Evolutionary conservation across 2,113 vertebrate genomes (phyloP), one percentile per base, ranked within the genome.

Genomic region (Catharus bicknelli): DNA sequence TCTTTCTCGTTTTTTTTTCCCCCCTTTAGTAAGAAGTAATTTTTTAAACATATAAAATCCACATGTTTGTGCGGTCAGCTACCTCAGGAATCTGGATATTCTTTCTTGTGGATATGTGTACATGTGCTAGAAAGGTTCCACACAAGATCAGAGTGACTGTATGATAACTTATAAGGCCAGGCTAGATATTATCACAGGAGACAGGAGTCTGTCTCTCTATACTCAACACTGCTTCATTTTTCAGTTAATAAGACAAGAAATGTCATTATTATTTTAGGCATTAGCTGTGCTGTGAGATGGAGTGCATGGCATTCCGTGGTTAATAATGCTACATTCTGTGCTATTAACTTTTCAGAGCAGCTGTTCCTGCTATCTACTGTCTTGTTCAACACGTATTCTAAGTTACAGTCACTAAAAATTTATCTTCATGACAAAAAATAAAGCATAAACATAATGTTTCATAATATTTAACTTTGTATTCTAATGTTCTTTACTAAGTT

Each of bases 181-280:
- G 59, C 85, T 62, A 96, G 93, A 95, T 97, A 96, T 97, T 97
- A 98, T 97, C 94, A 92, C 87, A 90, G 87, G 93, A 96, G 84
- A 68, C 78, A 89, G 90, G 40, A 93, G 68, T 95, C 83, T 96
- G 78, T 88, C 74, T 96, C 83, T 85, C 91, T 89, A 53, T 91
- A 91, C 73, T 93, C 90, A 97, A 90, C 72, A 85, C 61, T 95
- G 63, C 90, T 97, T 96, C 80, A 94, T 96, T 97, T 97, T 97
- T 97, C 80, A 96, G 63, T 96, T 96, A 97, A 91, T 96, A 95
- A 97, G 94, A 94, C 95, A 95, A 96, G 91, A 97, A 96, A 86
- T 89, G 91, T 79, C 91, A 93, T 90, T 97, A 95, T 97, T 97
- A 93, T 95, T 97, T 96, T 97, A 97, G 97, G 95, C 97, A 96